A percentile compares a stretch with the other conserved stretches of the same genome.
These are phyloP conservation scores for Peromyscus maniculatus DNA, from an alignment of 2,113 vertebrate species.

Conservation along the genomic window DNA sequence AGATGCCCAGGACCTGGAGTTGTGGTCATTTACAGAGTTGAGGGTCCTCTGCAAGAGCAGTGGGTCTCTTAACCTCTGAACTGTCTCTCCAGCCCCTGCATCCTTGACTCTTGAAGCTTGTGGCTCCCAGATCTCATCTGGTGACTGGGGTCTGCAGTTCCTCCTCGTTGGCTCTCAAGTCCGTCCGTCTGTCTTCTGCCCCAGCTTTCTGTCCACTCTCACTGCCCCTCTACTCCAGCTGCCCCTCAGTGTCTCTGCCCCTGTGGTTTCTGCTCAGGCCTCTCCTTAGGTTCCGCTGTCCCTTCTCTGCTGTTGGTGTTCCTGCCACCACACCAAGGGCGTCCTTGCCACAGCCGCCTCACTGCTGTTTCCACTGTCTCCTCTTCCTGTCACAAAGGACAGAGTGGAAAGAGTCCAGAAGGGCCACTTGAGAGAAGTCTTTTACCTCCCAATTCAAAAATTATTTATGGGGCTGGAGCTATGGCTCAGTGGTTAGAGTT, in stretches of 20 bases:
- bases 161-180: neutral
- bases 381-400: neutral
- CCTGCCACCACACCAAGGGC: neutral
- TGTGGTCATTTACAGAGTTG: neutral
- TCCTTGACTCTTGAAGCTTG: neutral
- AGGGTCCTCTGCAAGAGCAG: neutral
- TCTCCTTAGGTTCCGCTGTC: neutral
- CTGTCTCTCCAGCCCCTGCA: neutral
- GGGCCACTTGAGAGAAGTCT: neutral
- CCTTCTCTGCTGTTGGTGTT: neutral
- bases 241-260: neutral
- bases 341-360: neutral
- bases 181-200: neutral
- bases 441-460: neutral
- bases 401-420: too few relatives aligned
- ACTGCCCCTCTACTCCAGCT: neutral
- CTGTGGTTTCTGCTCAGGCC: neutral
- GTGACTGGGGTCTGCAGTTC: neutral
- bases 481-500: neutral
- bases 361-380: neutral
- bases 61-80: neutral
- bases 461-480: neutral
- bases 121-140: neutral
- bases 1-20: neutral
- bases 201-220: too few relatives aligned